Evolutionary conservation across 2,888 invertebrate species (phyloP), one percentile per base, ranked within the genome.

Genomic region (Xestia xanthographa): DNA sequence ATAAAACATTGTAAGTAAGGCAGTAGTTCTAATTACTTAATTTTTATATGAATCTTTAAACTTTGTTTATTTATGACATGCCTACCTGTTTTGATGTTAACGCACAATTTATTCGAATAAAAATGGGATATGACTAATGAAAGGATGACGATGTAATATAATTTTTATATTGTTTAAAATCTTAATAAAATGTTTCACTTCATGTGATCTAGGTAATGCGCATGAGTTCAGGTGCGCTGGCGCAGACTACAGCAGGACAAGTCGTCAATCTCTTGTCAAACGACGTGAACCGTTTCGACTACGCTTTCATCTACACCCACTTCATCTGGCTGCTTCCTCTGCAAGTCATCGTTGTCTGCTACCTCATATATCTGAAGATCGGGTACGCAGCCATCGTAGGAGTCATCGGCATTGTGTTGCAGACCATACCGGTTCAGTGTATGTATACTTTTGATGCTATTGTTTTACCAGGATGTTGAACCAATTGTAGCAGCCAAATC

Each of bases 251-350:
- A 0, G 98, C 98, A 0, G 99, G 99, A 0, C 99, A 99, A 94
- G 98, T 99, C 72, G 98, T 99, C 22, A 99, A 99, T 95, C 96
- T 99, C 9, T 97, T 99, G 72, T 99, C 99, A 9, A 99, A 99
- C 91, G 99, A 99, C 93, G 99, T 99, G 17, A 98, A 98, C 93
- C 98, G 99, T 60, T 98, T 99, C 91, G 99, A 99, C 93, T 97
- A 98, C 93, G 98, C 98, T 6, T 98, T 98, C 79, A 97, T 98
- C 75, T 98, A 98, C 92, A 96, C 98, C 14, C 98, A 99, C 93
- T 99, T 98, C 94, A 97, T 99, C 91, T 99, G 99, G 98, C 97
- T 99, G 50, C 97, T 98, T 83, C 99, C 99, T 0, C 90, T 98
- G 14, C 97, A 98, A 92, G 97, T 97, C 77, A 85, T 95, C 48